Evolutionary conservation across 2,888 invertebrate species (phyloP).

Genomic region (Drosophila paranaensis): DNA sequence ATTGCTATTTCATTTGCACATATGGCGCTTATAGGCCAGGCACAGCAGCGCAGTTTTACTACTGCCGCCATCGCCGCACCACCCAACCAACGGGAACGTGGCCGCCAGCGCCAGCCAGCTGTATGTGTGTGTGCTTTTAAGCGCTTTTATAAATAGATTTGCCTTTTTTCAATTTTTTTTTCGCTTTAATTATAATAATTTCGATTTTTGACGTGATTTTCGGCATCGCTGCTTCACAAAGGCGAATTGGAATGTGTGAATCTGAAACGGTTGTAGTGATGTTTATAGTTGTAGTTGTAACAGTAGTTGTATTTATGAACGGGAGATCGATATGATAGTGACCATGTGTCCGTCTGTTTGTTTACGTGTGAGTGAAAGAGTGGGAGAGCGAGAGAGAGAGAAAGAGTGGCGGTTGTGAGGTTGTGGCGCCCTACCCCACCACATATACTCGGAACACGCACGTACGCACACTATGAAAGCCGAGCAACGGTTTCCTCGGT

Average conservation of each 20-base stretch:
- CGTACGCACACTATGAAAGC: conserved; percentile 28
- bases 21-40: conserved; percentile 52
- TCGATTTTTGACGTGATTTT: conserved; percentile 72
- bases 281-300: conserved; percentile 31
- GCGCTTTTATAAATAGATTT: conserved; percentile 82
- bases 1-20: conserved; percentile 63
- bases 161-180: conserved; percentile 66
- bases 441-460: conserved; percentile 22
- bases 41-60: conserved; percentile 64
- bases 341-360: conserved; percentile 61
- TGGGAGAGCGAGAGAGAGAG: neutral
- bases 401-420: conserved; percentile 21
- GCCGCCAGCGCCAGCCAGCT: conserved; percentile 56
- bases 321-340: conserved; percentile 73
- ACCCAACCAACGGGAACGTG: conserved; percentile 53
- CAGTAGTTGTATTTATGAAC: conserved; percentile 56
- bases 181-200: conserved; percentile 77
- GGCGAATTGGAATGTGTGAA: conserved; percentile 62
- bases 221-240: conserved; percentile 57
- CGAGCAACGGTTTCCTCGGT: conserved; percentile 69
- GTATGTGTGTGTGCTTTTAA: conserved; percentile 65
- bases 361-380: conserved; percentile 33
- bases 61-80: conserved; percentile 49
- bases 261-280: conserved; percentile 44
- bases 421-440: conserved; percentile 33